Base-by-base conservation (phyloP, 2,113 vertebrate species). In the Bucco capensis region DNA sequence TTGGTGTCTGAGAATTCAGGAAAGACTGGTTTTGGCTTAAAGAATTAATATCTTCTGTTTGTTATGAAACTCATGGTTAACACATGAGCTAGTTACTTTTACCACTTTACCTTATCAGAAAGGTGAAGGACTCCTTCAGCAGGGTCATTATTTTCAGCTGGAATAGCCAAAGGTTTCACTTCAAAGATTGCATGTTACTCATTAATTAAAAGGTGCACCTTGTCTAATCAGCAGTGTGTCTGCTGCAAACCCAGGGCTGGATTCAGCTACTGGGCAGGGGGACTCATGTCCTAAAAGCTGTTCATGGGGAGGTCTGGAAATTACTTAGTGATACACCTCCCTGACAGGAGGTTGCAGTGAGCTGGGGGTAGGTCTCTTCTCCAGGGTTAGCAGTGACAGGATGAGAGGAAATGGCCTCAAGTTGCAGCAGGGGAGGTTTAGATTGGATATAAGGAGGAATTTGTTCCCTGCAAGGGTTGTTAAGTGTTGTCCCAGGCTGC, bases 81-180 rank as follows among this genome's bases (percentile, higher is more conserved):
- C 73, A 65, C 3, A 5, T 72, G 58, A 92, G 37, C 62, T 62
- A 51, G 44, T 79, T 89, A 73, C 30, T 85, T 92, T 76, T 89
- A 80, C 60, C 88, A 88, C 28, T 28, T 87, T 69, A 57, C 23
- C 56, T 73, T 76, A 75, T 79, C 66, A 78, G 79, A 96, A 72
- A 47, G 77, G 58, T 82, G 58, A 90, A 54, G 49, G 42, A 54
- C 46, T 78, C 33, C 65, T 67, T 90, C 58, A 73, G 42, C 10
- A 27, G n/a, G 30, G 35, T 87, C 58, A 54, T 31, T 70, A 27
- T 83, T 86, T 86, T 87, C 58, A 49, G 61, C n/a, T 90, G 70
- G 22, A 82, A 50, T 69, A 78, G 57, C 49, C 91, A 85, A 77
- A 95, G 92, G 77, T 86, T 96, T 92, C 70, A 58, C 54, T 84